Evolutionary conservation across 2,797 vertebrate species (phyloP), one percentile per base, ranked within the genome.

Genomic region (Potorous gilbertii): DNA sequence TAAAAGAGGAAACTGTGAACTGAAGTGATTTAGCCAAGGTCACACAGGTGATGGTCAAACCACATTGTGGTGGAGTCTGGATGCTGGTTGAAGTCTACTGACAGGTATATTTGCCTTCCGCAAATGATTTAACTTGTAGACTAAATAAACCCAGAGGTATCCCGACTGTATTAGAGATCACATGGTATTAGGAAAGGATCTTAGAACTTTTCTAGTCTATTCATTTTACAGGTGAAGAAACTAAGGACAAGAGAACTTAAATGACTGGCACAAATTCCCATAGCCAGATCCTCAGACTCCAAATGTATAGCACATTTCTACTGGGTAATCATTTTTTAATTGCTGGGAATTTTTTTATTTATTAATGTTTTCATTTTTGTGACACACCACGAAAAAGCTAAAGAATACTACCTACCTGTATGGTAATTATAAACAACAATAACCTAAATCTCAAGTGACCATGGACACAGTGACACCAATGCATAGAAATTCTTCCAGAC

Each of bases 61-160:
- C 74, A 81, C 21, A 46, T 5, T 46, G 40, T 81, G 40, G 74
- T 81, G 21, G 74, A 81, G 21, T 40, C 21, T 24, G 2, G 40
- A 46, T 81, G 74, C 74, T 21, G 10, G 6, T 46, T 81, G 74
- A 81, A 81, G 21, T 81, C n/a, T 21, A 81, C 18, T 57, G 62
- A 87, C 52, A 16, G 4, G 29, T 28, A 46, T 27, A 29, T 95
- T 66, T 91, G 59, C 56, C 74, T 96, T 29, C 93, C 92, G 1
- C 90, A 91, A 95, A 3, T 54, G 55, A 24, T 91, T 95, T 89
- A 66, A 46, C 29, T 92, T 87, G 4, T 52, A 74, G 95, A 95
- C 21, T 56, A 59, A 93, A 92, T 28, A 93, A 94, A 94, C 34
- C 13, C 11, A 18, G 74, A 27, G 31, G 55, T 34, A 0, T 54